Base-by-base conservation (phyloP, 2,113 vertebrate genomes). In the Megaceryle torquata region DNA sequence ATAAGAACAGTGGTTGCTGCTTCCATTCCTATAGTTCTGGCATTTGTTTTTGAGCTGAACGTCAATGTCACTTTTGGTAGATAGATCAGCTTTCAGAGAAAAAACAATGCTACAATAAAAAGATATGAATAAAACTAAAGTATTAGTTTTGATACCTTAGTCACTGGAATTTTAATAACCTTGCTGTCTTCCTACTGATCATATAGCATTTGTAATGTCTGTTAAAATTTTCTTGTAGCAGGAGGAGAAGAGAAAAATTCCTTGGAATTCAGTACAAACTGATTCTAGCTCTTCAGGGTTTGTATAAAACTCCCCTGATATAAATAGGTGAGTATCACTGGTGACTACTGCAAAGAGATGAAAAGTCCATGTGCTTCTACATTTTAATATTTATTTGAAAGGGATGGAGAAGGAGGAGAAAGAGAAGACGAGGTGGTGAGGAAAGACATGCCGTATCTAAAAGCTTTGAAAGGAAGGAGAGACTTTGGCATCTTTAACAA, bases 151-250 rank as follows among this genome's bases (percentile, higher is more conserved):
- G 24, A 87, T 13, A 64, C 26, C 20, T 54, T 25, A 57, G 21
- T 26, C 19, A 18, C 16, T 83, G 25, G 16, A 59, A 11, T 51
- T 85, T 44, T 78, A 83, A 70, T 68, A 28, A 31, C 59, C 22
- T 46, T 80, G 28, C 10, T 57, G 3, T 37, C 21, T 65, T 15
- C 29, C 5, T 80, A 3, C 14, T 82, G 29, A 2, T 11, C 33
- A 7, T 26, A 16, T 37, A 37, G n/a, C 8, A 26, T 75, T 86
- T 80, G 20, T 31, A n/a, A 67, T 13, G 4, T 65, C 54, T 86
- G 14, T 53, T 80, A 75, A 74, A 15, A 20, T 61, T 77, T 69
- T 86, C n/a, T 93, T 79, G 35, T 81, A 94, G 61, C 57, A 92
- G 69, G 48, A 75, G 6, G 14, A 43, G 61, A 41, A 72, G 37